phyloP scores from a whole-genome alignment of 2,888 invertebrate genomes.

The Monochamus alternatus region DNA sequence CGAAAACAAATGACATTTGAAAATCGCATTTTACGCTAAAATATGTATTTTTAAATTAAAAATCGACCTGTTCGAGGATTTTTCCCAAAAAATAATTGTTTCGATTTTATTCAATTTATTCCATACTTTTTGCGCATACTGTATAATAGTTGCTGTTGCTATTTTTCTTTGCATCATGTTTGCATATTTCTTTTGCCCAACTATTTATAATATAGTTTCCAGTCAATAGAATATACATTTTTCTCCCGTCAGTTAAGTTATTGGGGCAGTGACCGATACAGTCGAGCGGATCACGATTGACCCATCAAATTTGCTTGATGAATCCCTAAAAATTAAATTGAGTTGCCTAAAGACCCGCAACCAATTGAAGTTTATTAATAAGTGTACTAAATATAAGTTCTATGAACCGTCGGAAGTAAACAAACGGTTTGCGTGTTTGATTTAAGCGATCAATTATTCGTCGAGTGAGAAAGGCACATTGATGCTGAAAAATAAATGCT shows the following conservation, averaged over 20 bases:
- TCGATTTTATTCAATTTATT: too few species aligned
- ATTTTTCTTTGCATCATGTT: too few species aligned
- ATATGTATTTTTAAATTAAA: too few species aligned
- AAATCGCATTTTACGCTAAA: too few species aligned
- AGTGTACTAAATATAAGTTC: slow-evolving; percentile 8
- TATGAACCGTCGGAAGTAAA: not conserved
- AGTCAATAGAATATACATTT: not conserved
- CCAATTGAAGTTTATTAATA: slow-evolving; percentile 10
- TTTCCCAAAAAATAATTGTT: too few species aligned
- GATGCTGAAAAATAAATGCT: not conserved
- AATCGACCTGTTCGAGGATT: too few species aligned
- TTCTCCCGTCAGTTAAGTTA: not conserved
- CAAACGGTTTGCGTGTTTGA: not conserved
- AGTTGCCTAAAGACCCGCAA: not conserved
- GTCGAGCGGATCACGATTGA: not conserved
- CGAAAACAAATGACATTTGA: too few species aligned
- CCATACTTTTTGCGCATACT: too few species aligned
- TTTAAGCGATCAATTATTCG: not conserved
- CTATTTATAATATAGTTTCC: too few species aligned
- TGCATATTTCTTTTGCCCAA: too few species aligned
- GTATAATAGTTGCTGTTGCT: too few species aligned
- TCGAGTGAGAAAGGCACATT: not conserved
- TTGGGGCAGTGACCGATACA: not conserved
- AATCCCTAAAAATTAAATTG: not conserved
- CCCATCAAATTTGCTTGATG: not conserved